Conservation (phyloP, 2,888 invertebrate species). For the Lycophotia porphyrea region DNA sequence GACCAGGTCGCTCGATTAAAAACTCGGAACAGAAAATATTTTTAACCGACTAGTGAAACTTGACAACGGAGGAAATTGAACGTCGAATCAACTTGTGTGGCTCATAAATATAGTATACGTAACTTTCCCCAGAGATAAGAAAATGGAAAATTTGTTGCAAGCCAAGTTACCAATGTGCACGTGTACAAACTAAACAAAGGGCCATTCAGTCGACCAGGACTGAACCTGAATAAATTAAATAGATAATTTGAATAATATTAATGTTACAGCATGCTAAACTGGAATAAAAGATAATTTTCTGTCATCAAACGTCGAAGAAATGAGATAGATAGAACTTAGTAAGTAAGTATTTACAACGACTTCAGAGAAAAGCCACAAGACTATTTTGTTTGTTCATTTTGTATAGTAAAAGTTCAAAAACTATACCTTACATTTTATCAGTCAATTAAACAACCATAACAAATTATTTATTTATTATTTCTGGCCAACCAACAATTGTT, state of each 20-base stretch:
- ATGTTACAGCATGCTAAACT: background rate
- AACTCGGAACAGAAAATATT: conserved; percentile 23
- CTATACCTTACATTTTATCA: background rate
- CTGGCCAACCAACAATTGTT: too few relatives aligned
- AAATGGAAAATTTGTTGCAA: background rate
- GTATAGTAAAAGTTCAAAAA: background rate
- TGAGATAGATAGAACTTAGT: background rate
- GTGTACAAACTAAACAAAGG: background rate
- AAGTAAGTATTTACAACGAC: background rate
- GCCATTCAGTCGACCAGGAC: background rate
- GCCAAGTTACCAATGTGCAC: background rate
- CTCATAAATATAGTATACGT: background rate
- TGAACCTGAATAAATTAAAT: background rate
- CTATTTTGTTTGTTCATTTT: background rate
- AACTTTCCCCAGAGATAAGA: conserved; percentile 10
- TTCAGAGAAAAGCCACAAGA: background rate
- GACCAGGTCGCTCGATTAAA: conserved; percentile 6
- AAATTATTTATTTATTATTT: background rate
- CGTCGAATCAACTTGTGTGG: background rate
- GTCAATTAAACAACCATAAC: background rate
- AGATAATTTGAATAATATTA: background rate
- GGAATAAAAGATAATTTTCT: background rate
- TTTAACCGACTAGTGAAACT: conserved; percentile 5
- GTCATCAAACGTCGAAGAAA: background rate
- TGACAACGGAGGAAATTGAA: conserved; percentile 15